Percentiles rank a stretch among this genome's conserved stretches.
phyloP scores from a whole-genome alignment of 2,797 vertebrate genomes.

The Pampus argenteus region DNA sequence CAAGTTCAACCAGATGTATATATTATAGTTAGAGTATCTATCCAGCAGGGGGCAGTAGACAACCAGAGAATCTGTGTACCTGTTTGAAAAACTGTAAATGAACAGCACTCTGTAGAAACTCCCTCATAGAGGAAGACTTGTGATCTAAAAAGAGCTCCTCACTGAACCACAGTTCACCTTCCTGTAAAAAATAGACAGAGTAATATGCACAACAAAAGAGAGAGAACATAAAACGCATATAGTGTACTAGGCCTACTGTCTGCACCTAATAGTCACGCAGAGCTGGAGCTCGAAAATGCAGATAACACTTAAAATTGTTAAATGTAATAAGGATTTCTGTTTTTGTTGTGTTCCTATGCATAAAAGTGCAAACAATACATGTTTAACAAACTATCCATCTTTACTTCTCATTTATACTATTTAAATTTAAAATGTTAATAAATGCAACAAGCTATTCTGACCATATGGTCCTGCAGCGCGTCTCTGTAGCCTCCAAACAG shows the following conservation, averaged over 20 bases:
- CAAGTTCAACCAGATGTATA: too few species aligned
- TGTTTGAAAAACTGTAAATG: slow-evolving; percentile 94
- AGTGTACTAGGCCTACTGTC: not conserved
- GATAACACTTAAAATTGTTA: not conserved
- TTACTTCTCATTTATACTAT: not conserved
- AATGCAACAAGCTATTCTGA: slow-evolving; percentile 56
- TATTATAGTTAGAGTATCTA: not conserved
- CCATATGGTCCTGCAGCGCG: slow-evolving; percentile 79
- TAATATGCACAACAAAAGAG: not conserved
- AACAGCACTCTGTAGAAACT: slow-evolving; percentile 88
- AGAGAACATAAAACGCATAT: not conserved
- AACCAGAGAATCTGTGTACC: slow-evolving; percentile 70
- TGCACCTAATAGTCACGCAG: not conserved
- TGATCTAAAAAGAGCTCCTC: slow-evolving; percentile 88
- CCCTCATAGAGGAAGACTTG: slow-evolving; percentile 85
- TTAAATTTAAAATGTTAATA: not conserved
- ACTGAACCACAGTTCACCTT: slow-evolving; percentile 83
- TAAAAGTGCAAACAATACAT: not conserved
- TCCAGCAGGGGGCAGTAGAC: slow-evolving; percentile 55
- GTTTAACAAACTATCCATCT: not conserved
- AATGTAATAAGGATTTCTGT: too few species aligned
- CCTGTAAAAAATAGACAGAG: slow-evolving; percentile 73
- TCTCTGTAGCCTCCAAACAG: slow-evolving; percentile 92
- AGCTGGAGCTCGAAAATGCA: not conserved
- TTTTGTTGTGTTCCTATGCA: not conserved